Evolutionary conservation across 2,888 invertebrate species (phyloP).

Genomic region (Trissolcus japonicus): DNA sequence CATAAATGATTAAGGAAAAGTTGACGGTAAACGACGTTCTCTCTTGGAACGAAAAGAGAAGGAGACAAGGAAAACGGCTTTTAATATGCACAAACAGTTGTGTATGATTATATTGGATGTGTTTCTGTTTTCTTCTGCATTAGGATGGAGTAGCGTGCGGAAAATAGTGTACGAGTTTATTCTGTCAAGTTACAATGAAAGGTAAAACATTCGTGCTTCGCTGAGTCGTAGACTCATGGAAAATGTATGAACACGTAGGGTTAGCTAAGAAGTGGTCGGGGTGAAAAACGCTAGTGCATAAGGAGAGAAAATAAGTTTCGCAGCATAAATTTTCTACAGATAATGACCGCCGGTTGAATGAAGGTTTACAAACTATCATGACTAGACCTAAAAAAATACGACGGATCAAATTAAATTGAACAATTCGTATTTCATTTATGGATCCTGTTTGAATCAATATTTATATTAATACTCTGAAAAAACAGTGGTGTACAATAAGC

Average conservation of each 20-base stretch:
- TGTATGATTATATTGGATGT: conserved; percentile 42
- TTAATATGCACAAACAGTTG: conserved; percentile 53
- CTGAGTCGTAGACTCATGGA: conserved; percentile 63
- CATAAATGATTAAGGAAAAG: no score
- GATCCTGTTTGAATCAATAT: no score
- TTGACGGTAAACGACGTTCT: no score
- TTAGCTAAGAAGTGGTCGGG: conserved; percentile 32
- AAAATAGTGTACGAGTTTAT: conserved; percentile 52
- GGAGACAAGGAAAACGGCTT: conserved; percentile 18
- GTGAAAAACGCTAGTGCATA: conserved; percentile 37
- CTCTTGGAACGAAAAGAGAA: background rate
- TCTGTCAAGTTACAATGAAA: conserved; percentile 51
- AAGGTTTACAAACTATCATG: background rate
- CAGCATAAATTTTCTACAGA: conserved; percentile 33
- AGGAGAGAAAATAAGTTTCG: conserved; percentile 28
- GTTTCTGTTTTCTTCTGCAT: conserved; percentile 35
- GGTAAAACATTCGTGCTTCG: conserved; percentile 53
- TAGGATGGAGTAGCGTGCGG: conserved; percentile 42
- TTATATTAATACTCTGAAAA: no score
- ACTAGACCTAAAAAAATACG: no score
- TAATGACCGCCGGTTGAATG: conserved; percentile 23
- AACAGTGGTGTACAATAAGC: no score
- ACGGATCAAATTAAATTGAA: conserved; percentile 12
- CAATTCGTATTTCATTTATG: conserved; percentile 1
- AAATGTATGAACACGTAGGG: conserved; percentile 68